Evolutionary conservation across 2,797 vertebrate species (phyloP).

Genomic region (Cyclura pinguis): DNA sequence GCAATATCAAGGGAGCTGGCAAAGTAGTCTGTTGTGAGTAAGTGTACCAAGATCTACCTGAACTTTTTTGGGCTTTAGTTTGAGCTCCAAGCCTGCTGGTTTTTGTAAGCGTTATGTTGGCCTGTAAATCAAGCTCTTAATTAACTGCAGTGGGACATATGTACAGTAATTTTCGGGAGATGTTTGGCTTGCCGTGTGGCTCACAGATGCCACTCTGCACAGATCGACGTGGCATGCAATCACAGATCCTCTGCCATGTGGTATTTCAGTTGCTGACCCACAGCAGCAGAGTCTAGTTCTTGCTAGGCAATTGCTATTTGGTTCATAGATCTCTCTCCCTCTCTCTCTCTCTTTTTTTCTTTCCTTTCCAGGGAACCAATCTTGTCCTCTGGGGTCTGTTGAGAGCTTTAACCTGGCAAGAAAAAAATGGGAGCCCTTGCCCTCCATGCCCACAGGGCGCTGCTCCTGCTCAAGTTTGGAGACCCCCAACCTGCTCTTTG

Average conservation of each 20-base stretch:
- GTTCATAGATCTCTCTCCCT: conserved; percentile 24
- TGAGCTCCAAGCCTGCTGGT: background rate
- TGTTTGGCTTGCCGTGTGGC: background rate
- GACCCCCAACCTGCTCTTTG: conserved; percentile 84
- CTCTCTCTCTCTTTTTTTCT: conserved; percentile 25
- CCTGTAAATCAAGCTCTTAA: background rate
- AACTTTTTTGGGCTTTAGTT: background rate
- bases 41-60: background rate
- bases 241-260: background rate
- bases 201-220: background rate
- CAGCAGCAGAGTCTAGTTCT: background rate
- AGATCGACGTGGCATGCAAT: background rate
- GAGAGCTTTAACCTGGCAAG: conserved; percentile 91
- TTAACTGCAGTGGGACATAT: background rate
- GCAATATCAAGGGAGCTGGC: background rate
- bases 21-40: background rate
- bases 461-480: conserved; percentile 92
- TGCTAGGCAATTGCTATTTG: background rate
- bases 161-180: background rate
- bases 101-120: background rate
- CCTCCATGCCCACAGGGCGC: conserved; percentile 90
- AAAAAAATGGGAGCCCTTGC: conserved; percentile 91
- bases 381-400: conserved; percentile 89
- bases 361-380: conserved; percentile 88
- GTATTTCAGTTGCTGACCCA: background rate